Evolutionary conservation across 23 tunicate species (phyloP).

Genomic region (Styela clava): DNA sequence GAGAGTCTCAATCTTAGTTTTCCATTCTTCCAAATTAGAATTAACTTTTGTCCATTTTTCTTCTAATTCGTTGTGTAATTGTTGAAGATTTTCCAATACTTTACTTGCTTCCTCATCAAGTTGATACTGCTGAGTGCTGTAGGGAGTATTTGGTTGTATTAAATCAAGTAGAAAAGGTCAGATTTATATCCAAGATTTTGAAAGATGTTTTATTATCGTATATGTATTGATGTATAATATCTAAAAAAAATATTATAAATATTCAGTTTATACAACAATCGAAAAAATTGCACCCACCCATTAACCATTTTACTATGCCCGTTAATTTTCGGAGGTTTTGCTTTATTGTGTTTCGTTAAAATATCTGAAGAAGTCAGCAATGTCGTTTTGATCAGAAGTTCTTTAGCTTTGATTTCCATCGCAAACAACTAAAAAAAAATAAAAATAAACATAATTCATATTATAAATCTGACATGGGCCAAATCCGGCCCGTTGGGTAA

Average conservation of each 20-base stretch:
- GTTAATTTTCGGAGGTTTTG: not conserved
- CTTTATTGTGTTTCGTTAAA: constrained; percentile 15
- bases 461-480: no score
- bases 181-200: no score
- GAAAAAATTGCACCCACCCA: no score
- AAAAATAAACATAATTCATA: not conserved
- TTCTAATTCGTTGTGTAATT: constrained; percentile 29
- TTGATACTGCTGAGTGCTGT: constrained; percentile 11
- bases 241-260: no score
- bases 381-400: constrained; percentile 8
- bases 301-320: not conserved
- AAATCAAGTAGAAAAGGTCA: no score
- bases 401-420: constrained; percentile 23
- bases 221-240: no score
- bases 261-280: no score
- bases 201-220: no score
- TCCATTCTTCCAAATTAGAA: constrained; percentile 35
- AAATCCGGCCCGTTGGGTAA: no score
- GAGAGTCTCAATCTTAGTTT: constrained; percentile 34
- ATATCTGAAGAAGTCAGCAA: constrained; percentile 12
- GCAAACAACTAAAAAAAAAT: constrained; percentile 13
- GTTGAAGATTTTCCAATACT: constrained; percentile 18
- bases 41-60: constrained; percentile 47
- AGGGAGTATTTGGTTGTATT: no score
- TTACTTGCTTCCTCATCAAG: constrained; percentile 23